Evolutionary conservation across 2,113 vertebrate genomes (phyloP).

Genomic region (Pholis gunnellus): DNA sequence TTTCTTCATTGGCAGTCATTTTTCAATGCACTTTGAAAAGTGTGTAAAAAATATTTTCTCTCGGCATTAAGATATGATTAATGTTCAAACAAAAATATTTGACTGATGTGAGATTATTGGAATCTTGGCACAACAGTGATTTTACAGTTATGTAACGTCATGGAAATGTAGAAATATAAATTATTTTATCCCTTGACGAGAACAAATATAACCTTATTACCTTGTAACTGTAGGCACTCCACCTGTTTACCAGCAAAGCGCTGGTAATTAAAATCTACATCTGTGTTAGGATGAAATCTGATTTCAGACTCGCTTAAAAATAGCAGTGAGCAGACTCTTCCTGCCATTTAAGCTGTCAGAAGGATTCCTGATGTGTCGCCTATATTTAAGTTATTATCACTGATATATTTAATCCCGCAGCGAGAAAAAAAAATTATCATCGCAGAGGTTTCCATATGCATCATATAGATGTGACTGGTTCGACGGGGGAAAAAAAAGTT

Average conservation of each 20-base stretch:
- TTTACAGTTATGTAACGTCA: slow-evolving; percentile 52
- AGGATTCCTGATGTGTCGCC: slow-evolving; percentile 89
- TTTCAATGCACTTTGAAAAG: slow-evolving; percentile 20
- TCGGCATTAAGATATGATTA: slow-evolving; percentile 7
- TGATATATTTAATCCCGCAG: slow-evolving; percentile 97
- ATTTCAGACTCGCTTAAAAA: slow-evolving; percentile 70
- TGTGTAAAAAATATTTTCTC: slow-evolving; percentile 2
- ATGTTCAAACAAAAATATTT: slow-evolving; percentile 1
- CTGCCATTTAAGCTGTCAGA: slow-evolving; percentile 84
- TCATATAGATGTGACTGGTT: slow-evolving; percentile 95
- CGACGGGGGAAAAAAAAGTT: slow-evolving; percentile 86
- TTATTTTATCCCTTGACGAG: slow-evolving; percentile 44
- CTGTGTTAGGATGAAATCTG: slow-evolving; percentile 76
- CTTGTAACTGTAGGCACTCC: slow-evolving; percentile 67
- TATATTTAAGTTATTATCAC: slow-evolving; percentile 97
- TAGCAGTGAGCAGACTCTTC: slow-evolving; percentile 56
- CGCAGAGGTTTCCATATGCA: slow-evolving; percentile 94
- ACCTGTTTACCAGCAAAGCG: slow-evolving; percentile 72
- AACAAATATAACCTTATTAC: slow-evolving; percentile 64
- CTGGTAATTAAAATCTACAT: slow-evolving; percentile 80
- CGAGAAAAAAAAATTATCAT: slow-evolving; percentile 93
- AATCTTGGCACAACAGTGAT: slow-evolving; percentile 32
- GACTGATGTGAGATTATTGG: slow-evolving; percentile 13
- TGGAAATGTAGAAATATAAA: slow-evolving; percentile 49
- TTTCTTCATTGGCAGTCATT: neutral